These are phyloP conservation scores for Corythoichthys intestinalis DNA, from an alignment of 2,113 vertebrate genomes.

Conservation along the genomic window DNA sequence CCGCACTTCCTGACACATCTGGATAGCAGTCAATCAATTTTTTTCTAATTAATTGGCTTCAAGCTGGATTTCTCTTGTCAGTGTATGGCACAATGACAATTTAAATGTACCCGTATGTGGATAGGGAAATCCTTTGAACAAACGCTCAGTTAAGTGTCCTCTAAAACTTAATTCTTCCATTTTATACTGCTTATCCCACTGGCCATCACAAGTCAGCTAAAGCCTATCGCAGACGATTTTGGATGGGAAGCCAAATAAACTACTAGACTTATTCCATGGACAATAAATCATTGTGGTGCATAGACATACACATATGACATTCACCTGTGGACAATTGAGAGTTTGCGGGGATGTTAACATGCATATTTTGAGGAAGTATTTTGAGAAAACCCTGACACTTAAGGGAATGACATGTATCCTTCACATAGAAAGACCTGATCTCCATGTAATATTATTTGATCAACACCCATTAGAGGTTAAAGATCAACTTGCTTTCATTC, in stretches of 20 bases:
- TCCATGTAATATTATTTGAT: background rate
- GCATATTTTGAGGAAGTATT: background rate
- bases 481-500: background rate
- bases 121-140: conserved; percentile 31
- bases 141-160: conserved; percentile 16
- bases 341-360: background rate
- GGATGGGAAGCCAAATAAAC: background rate
- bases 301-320: background rate
- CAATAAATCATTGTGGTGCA: background rate
- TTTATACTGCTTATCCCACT: background rate
- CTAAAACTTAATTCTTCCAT: conserved; percentile 1
- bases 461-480: background rate
- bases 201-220: background rate
- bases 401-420: background rate
- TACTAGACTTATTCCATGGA: background rate
- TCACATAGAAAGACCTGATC: background rate
- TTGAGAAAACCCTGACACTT: background rate
- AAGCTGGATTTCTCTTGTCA: too few relatives aligned
- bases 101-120: background rate
- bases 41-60: too few relatives aligned
- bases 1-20: too few relatives aligned
- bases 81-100: background rate
- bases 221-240: background rate
- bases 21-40: too few relatives aligned
- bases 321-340: background rate